Conservation (phyloP, 2,888 invertebrate species). For the Alsophila aescularia region DNA sequence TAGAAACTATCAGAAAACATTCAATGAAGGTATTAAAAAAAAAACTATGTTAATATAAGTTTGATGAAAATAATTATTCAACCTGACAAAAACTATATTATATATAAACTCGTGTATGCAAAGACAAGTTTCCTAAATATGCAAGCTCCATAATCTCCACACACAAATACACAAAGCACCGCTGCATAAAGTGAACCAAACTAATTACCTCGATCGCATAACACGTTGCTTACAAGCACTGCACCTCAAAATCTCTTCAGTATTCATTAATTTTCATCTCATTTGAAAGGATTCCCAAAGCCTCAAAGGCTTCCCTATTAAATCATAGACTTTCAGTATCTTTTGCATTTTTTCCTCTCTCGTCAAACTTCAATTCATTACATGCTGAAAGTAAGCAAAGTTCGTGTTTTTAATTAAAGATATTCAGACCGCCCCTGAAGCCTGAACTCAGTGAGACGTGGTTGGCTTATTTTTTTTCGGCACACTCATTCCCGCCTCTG, state of each 20-base stretch:
- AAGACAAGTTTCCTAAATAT: neutral
- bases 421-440: constrained; percentile 79
- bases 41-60: too few species aligned
- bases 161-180: constrained; percentile 1
- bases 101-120: too few species aligned
- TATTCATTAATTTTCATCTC: constrained; percentile 56
- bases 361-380: constrained; percentile 73
- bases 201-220: constrained; percentile 22
- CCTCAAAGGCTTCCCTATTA: constrained; percentile 45
- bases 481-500: constrained; percentile 84
- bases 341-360: constrained; percentile 49
- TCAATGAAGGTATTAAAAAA: too few species aligned
- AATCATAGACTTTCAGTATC: constrained; percentile 41
- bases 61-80: neutral
- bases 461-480: constrained; percentile 84
- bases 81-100: neutral
- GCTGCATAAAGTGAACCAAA: neutral
- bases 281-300: constrained; percentile 41
- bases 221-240: constrained; percentile 38
- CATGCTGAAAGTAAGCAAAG: constrained; percentile 60
- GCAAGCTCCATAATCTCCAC: neutral
- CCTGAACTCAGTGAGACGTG: constrained; percentile 82
- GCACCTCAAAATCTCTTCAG: constrained; percentile 45
- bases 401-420: constrained; percentile 82
- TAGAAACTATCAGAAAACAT: too few species aligned